phyloP scores from a whole-genome alignment of 2,888 invertebrate genomes.

The Philonicus albiceps region DNA sequence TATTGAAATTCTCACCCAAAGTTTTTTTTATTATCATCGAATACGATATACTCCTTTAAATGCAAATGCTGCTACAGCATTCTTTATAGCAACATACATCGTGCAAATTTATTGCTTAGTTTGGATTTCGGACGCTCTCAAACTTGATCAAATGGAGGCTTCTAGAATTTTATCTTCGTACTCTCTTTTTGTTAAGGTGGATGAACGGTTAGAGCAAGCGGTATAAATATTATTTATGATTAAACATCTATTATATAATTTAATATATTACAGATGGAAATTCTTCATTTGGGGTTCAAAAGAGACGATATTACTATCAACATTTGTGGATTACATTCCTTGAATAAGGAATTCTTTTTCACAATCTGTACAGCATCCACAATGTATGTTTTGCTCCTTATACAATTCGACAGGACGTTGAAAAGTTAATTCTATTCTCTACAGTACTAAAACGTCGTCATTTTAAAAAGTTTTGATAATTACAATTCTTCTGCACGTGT shows the following conservation, averaged over 20 bases:
- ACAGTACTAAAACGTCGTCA: not conserved
- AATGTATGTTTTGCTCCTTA: conserved; percentile 24
- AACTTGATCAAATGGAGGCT: not conserved
- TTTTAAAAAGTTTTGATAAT: not conserved
- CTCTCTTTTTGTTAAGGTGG: not conserved
- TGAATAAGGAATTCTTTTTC: conserved; percentile 12
- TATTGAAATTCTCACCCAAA: not conserved
- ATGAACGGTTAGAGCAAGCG: not conserved
- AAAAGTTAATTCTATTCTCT: not conserved
- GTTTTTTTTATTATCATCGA: not conserved
- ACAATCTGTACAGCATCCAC: not conserved
- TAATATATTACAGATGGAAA: not conserved
- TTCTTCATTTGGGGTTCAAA: not conserved
- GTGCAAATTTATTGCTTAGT: not conserved
- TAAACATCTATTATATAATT: not conserved
- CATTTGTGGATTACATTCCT: not conserved
- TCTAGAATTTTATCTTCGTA: not conserved
- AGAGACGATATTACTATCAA: not conserved
- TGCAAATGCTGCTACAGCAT: not conserved
- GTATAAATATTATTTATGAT: not conserved
- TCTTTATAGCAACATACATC: not conserved
- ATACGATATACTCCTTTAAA: not conserved
- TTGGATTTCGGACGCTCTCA: not conserved
- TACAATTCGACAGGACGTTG: conserved; percentile 31
- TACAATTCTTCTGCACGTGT: not conserved